Evolutionary conservation across 2,113 vertebrate species (phyloP), one percentile per base, ranked within the genome.

Genomic region (Chloroceryle aenea): DNA sequence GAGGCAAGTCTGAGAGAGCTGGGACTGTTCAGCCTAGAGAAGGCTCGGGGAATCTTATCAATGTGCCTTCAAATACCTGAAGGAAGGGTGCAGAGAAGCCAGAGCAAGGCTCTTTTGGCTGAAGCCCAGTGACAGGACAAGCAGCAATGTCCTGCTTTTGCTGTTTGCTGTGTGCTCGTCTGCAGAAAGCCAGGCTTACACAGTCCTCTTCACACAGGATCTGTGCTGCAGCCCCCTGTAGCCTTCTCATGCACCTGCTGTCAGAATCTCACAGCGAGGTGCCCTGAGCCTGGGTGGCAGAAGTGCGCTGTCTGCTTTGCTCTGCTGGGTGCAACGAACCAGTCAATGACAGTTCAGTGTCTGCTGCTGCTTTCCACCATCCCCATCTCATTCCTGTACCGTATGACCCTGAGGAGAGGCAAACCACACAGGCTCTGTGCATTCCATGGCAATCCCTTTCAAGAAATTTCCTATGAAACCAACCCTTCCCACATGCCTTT

Each of bases 191-290:
- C 29, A 47, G 29, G 26, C 27, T 74, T 47, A 30, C 40, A 14
- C 34, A 22, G 7, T 20, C 25, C 25, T 34, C 20, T 76, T 29
- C 55, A 25, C 21, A 3, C 22, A 5, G 16, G 25, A 10, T 40
- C 32, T 47, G 34, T 48, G 14, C 22, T 4, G 53, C 52, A 36
- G 26, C 32, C 12, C 59, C 12, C 71, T 32, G 14, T 25, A 64
- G 30, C 30, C n/a, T 26, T 6, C 47, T 21, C 0, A 0, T 25
- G 27, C 21, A 6, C 6, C 9, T 58, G 3, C 42, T 45, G 47
- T 25, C 52, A 22, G 21, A 38, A 34, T 22, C 40, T 40, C 43
- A 16, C 45, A 22, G 10, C 16, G 4, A 34, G 47, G 40, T 5
- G 1, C 20, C n/a, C 42, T 18, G 30, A 29, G 36, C 52, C 45